These are phyloP conservation scores for Aphelinus atriplicis DNA, from an alignment of 1,140 invertebrate genomes.

Conservation along the genomic window DNA sequence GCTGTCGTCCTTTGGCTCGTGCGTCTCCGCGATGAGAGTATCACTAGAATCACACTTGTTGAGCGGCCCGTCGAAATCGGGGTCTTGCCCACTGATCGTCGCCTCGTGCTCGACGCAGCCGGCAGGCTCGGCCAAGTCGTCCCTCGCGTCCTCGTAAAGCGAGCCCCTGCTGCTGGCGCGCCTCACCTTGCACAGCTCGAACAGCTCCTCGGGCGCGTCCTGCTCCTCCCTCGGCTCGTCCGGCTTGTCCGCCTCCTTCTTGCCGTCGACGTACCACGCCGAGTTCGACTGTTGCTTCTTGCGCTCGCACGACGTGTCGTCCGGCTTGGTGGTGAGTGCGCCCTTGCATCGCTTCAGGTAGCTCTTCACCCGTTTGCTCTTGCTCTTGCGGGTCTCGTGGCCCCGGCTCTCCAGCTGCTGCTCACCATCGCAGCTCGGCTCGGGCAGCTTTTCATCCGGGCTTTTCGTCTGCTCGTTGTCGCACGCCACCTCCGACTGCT, in stretches of 20 bases:
- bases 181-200: conserved; percentile 28
- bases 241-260: neutral
- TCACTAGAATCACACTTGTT: conserved; percentile 61
- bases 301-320: conserved; percentile 50
- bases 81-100: neutral
- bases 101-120: conserved; percentile 24
- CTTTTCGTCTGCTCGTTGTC: conserved; percentile 38
- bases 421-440: conserved; percentile 40
- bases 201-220: conserved; percentile 15
- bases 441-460: conserved; percentile 10
- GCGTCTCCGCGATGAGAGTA: conserved; percentile 55
- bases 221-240: conserved; percentile 38
- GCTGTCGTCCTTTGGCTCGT: conserved; percentile 32
- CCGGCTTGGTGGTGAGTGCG: conserved; percentile 57
- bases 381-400: conserved; percentile 63
- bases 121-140: conserved; percentile 24
- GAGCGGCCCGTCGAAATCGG: conserved; percentile 46
- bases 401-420: conserved; percentile 46
- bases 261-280: conserved; percentile 61
- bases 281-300: conserved; percentile 49
- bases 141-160: conserved; percentile 52
- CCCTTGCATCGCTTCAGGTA: conserved; percentile 65
- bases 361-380: conserved; percentile 63
- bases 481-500: neutral
- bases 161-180: conserved; percentile 44